These are phyloP conservation scores for Thymelicus lineola DNA, from an alignment of 2,888 invertebrate genomes.

Conservation along the genomic window DNA sequence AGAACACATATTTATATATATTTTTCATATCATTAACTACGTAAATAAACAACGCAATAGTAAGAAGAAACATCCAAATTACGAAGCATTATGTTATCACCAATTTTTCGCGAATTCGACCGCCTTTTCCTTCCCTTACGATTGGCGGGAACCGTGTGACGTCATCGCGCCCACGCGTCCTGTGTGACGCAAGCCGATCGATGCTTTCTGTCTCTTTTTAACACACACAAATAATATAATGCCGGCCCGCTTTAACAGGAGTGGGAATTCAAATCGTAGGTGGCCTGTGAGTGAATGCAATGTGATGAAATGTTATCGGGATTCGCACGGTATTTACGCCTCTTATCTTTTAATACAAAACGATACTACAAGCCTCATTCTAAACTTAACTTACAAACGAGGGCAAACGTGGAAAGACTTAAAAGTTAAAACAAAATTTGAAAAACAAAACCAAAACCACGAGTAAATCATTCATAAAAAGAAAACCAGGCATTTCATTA, in stretches of 20 bases:
- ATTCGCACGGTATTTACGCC: constrained; percentile 56
- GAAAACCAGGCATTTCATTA: too few relatives aligned
- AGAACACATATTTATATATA: too few relatives aligned
- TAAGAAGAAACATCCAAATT: constrained; percentile 42
- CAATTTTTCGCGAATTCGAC: constrained; percentile 64
- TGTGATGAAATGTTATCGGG: constrained; percentile 47
- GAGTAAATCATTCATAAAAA: too few relatives aligned
- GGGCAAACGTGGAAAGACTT: too few relatives aligned
- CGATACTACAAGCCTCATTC: too few relatives aligned
- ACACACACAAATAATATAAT: constrained; percentile 17
- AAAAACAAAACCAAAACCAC: too few relatives aligned
- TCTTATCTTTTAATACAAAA: constrained; percentile 33
- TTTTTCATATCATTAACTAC: too few relatives aligned
- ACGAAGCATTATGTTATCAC: constrained; percentile 49
- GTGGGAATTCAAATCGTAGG: constrained; percentile 78
- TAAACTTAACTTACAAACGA: too few relatives aligned
- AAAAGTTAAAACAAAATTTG: too few relatives aligned
- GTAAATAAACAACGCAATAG: constrained; percentile 43
- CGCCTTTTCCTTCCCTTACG: constrained; percentile 67
- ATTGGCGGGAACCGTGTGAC: constrained; percentile 76
- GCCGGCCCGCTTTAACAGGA: constrained; percentile 66
- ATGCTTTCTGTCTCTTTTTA: constrained; percentile 60
- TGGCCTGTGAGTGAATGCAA: constrained; percentile 64
- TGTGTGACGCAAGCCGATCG: constrained; percentile 82
- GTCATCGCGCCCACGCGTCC: constrained; percentile 82